phyloP scores from a whole-genome alignment of 2,888 invertebrate genomes.

The Eremobia ochroleuca region DNA sequence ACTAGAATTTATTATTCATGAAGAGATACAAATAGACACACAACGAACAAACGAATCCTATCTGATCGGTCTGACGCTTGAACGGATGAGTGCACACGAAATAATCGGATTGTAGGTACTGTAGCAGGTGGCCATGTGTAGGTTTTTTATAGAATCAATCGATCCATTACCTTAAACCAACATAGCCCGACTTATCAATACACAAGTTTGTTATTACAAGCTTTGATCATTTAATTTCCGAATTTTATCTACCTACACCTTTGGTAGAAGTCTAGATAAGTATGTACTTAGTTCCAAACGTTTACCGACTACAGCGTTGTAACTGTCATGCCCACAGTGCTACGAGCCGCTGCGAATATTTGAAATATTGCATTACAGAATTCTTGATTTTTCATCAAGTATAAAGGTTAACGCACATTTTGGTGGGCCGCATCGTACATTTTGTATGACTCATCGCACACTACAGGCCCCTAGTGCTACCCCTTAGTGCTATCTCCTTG shows the following conservation, averaged over 20 bases:
- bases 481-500: no score
- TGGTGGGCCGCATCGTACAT: no score
- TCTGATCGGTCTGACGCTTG: not conserved
- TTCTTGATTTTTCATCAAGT: not conserved
- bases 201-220: not conserved
- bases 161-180: not conserved
- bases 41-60: not conserved
- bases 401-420: not conserved
- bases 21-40: no score
- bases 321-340: not conserved
- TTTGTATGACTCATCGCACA: no score
- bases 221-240: not conserved
- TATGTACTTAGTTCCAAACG: not conserved
- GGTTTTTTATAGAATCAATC: not conserved
- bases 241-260: no score
- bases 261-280: no score
- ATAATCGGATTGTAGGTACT: not conserved
- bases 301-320: not conserved
- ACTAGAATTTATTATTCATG: not conserved
- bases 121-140: no score
- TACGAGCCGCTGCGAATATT: not conserved
- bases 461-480: no score
- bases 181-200: not conserved
- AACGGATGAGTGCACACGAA: not conserved
- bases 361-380: no score